phyloP scores from a whole-genome alignment of 2,888 invertebrate genomes.

The Lasius platythorax region DNA sequence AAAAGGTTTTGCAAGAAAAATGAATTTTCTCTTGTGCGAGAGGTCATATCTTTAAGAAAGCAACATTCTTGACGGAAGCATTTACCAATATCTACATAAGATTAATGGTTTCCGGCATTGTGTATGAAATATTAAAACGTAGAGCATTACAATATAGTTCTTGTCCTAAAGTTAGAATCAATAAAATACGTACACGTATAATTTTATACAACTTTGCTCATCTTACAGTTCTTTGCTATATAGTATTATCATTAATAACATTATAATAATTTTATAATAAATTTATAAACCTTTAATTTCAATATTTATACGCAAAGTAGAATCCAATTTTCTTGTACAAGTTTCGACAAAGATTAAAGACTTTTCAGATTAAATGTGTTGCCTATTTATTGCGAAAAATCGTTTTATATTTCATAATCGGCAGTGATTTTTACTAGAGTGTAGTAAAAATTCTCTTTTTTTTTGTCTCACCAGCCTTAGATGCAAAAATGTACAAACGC shows the following conservation, averaged over 20 bases:
- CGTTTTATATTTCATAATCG: background rate
- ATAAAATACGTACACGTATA: background rate
- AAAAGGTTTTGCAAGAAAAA: slow-evolving; percentile 39
- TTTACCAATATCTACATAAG: slow-evolving; percentile 49
- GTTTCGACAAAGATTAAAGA: background rate
- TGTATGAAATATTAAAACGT: slow-evolving; percentile 48
- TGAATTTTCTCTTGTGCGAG: slow-evolving; percentile 38
- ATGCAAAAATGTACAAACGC: background rate
- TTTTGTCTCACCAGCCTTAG: background rate
- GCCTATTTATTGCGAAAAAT: background rate
- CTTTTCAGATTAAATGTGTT: background rate
- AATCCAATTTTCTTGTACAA: background rate
- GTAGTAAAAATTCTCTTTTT: background rate
- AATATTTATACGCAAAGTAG: background rate
- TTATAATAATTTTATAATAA: background rate
- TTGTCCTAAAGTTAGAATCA: slow-evolving; percentile 20
- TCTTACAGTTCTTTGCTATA: background rate
- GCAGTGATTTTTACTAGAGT: background rate
- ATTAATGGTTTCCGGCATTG: slow-evolving; percentile 35
- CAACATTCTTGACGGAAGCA: slow-evolving; percentile 48
- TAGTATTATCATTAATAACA: background rate
- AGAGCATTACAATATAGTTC: background rate
- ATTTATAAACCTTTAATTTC: background rate
- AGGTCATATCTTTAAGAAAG: slow-evolving; percentile 38
- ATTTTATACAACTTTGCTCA: background rate